Evolutionary conservation across 2,797 vertebrate species (phyloP), one percentile per base, ranked within the genome.

Genomic region (Mareca strepera): DNA sequence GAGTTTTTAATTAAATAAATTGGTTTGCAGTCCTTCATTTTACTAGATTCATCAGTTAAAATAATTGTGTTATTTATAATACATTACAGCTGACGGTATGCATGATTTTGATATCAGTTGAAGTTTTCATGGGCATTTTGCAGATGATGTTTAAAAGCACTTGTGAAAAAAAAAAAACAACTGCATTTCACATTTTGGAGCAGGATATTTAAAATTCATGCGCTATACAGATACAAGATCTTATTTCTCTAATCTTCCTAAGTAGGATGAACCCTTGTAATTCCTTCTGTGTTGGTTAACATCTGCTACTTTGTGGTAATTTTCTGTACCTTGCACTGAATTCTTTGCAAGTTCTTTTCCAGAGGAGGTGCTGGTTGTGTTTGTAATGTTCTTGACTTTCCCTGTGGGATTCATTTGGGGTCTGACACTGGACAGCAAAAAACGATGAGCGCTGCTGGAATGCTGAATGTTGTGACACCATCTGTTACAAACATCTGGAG

Each of bases 401-500:
- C 43, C 39, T 68, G 18, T 43, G 29, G 82, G 69, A 39, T 67
- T 83, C 66, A 17, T 52, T 33, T 55, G 70, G 33, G 37, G 22
- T 58, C 43, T 81, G 50, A 55, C 26, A 28, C 31, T 44, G 44
- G 37, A 48, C 67, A 29, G 55, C 62, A 29, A 67, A 83, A 79
- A 16, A 74, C 44, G 74, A 59, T 66, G 68, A 79, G 46, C 29
- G 6, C 29, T 78, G 56, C 6, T 92, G 33, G 63, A 76, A 82
- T 67, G 66, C n/a, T 58, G 70, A 21, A 69, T 62, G 37, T 46
- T 76, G 60, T 52, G 78, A 56, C 46, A 35, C 48, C 75, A 59
- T 87, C 82, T 93, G 58, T 74, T 59, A 64, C 18, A 95, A 93
- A 86, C 81, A 86, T 93, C 88, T 95, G 96, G 78, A 79, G 37